These are phyloP conservation scores for Drosophila pandora DNA, from an alignment of 1,140 invertebrate genomes.

Conservation along the genomic window DNA sequence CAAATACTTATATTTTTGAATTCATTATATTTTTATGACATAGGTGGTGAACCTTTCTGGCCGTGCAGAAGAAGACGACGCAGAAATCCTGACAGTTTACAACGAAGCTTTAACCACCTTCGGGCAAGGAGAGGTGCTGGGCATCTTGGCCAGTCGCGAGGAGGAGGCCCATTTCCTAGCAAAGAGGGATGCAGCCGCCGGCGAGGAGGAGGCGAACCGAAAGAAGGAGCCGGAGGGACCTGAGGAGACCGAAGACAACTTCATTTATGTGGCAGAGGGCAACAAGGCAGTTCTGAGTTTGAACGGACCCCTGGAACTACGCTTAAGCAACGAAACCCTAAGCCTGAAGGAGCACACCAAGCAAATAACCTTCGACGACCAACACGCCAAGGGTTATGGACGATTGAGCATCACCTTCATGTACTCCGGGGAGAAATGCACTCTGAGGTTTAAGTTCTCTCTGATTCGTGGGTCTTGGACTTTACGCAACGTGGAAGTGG, in stretches of 20 bases:
- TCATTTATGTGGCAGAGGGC: constrained; percentile 72
- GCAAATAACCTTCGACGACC: constrained; percentile 78
- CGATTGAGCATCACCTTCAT: constrained; percentile 75
- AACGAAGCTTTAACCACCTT: constrained; percentile 85
- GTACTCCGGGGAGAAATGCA: constrained; percentile 65
- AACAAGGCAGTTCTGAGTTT: constrained; percentile 77
- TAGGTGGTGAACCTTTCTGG: constrained; percentile 86
- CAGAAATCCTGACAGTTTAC: constrained; percentile 85
- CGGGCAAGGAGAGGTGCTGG: constrained; percentile 85
- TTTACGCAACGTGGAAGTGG: constrained; percentile 85
- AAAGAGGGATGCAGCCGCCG: constrained; percentile 63
- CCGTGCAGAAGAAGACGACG: constrained; percentile 85
- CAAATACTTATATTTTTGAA: too few relatives aligned
- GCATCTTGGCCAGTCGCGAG: constrained; percentile 84
- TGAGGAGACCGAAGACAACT: constrained; percentile 63
- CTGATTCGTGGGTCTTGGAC: constrained; percentile 84
- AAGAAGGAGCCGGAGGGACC: constrained; percentile 41
- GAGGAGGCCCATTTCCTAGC: constrained; percentile 72
- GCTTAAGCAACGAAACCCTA: constrained; percentile 45
- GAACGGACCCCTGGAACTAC: constrained; percentile 67
- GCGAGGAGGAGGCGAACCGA: constrained; percentile 34
- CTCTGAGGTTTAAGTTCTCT: constrained; percentile 73
- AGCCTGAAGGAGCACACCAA: constrained; percentile 69
- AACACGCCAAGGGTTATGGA: constrained; percentile 62
- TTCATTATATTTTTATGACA: not conserved